These are phyloP conservation scores for Ivindomyrus marchei DNA, from an alignment of 2,113 vertebrate species.

Conservation along the genomic window DNA sequence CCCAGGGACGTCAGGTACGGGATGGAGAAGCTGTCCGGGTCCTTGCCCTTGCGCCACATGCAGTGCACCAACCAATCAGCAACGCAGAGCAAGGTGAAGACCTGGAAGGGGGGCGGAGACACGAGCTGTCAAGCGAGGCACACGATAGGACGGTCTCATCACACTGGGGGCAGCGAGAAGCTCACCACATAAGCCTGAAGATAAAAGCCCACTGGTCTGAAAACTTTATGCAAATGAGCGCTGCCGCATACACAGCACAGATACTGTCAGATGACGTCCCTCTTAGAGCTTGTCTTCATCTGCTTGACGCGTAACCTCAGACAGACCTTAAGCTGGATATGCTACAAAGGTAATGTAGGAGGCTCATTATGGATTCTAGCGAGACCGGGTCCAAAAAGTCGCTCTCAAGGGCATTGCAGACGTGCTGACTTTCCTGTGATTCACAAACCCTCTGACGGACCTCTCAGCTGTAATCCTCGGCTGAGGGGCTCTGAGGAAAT, in stretches of 20 bases:
- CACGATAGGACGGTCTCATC: not conserved
- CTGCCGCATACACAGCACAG: not conserved
- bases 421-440: not conserved
- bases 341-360: not conserved
- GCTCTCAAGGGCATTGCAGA: not conserved
- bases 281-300: not conserved
- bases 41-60: slow-evolving; percentile 93
- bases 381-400: not conserved
- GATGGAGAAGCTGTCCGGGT: slow-evolving; percentile 94
- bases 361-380: not conserved
- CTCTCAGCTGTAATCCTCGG: not conserved
- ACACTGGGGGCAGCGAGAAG: not conserved
- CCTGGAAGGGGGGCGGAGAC: slow-evolving; percentile 53
- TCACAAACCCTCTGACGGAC: not conserved
- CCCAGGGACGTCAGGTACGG: slow-evolving; percentile 91
- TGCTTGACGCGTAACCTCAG: not conserved
- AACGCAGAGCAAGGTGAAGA: slow-evolving; percentile 79
- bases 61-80: slow-evolving; percentile 95
- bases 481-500: not conserved
- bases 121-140: not conserved
- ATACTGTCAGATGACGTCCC: not conserved
- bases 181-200: not conserved
- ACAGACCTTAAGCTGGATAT: not conserved
- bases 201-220: not conserved
- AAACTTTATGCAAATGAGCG: not conserved